Conservation (phyloP, 2,888 invertebrate genomes). For the Leptogaster cylindrica region DNA sequence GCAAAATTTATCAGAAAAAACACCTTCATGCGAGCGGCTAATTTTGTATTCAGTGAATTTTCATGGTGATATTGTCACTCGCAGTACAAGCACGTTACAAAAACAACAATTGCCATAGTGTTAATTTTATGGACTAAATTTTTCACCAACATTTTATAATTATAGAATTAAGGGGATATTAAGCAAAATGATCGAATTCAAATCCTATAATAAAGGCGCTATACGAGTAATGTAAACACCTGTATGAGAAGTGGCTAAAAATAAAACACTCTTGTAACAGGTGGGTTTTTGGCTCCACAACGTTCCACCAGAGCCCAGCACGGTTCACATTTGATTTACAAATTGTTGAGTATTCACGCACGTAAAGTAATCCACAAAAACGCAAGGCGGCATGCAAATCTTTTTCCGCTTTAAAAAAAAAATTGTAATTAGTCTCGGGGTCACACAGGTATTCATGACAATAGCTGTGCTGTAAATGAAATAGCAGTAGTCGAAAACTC, state of each 20-base stretch:
- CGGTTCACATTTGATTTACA: slow-evolving; percentile 29
- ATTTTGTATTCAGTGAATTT: background rate
- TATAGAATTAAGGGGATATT: too few species aligned
- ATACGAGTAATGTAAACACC: slow-evolving; percentile 34
- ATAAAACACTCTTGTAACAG: slow-evolving; percentile 44
- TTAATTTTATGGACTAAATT: background rate
- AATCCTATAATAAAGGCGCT: background rate
- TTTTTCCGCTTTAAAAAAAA: too few species aligned
- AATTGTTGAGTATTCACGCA: slow-evolving; percentile 1
- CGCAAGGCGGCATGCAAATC: background rate
- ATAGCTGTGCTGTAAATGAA: too few species aligned
- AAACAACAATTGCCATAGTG: too few species aligned
- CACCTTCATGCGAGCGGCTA: slow-evolving; percentile 24
- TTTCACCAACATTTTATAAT: background rate
- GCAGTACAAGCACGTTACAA: slow-evolving; percentile 18
- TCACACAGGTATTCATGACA: too few species aligned
- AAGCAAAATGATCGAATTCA: slow-evolving; percentile 5
- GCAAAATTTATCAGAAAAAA: slow-evolving; percentile 35
- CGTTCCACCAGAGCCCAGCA: slow-evolving; percentile 19
- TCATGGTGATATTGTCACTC: slow-evolving; percentile 23
- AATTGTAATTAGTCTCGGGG: too few species aligned
- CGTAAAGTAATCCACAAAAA: background rate
- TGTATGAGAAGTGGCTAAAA: slow-evolving; percentile 33
- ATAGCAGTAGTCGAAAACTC: too few species aligned
- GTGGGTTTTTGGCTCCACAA: slow-evolving; percentile 40